These are phyloP conservation scores for Drosophila aldrichi DNA, from an alignment of 2,888 invertebrate species.

Conservation along the genomic window DNA sequence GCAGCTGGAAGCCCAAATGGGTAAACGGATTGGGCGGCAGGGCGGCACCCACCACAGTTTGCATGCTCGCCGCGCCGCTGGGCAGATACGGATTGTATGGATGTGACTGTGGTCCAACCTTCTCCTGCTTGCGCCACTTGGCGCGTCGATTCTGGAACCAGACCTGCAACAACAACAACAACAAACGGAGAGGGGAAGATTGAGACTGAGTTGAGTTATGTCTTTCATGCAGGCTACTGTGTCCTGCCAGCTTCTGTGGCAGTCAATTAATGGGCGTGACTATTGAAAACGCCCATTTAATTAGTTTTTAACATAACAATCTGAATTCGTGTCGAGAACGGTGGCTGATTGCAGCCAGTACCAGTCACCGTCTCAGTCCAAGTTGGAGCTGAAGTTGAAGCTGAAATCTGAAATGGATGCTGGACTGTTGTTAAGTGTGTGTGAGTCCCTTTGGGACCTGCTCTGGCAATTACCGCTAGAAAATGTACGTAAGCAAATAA, in stretches of 20 bases:
- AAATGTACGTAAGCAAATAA: conserved; percentile 72
- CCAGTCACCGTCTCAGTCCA: conserved; percentile 6
- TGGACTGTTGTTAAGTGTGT: conserved; percentile 6
- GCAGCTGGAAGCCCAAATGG: conserved; percentile 91
- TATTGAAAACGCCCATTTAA: conserved; percentile 80
- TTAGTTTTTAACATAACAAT: conserved; percentile 83
- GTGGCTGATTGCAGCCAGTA: conserved; percentile 61
- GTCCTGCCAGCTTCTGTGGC: conserved; percentile 31
- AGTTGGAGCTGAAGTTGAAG: conserved; percentile 5
- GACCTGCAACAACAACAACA: conserved; percentile 88
- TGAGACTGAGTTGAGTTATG: conserved; percentile 63
- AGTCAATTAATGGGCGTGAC: conserved; percentile 76
- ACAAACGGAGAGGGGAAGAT: not conserved
- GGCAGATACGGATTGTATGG: conserved; percentile 94
- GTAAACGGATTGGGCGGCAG: conserved; percentile 92
- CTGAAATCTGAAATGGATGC: not conserved
- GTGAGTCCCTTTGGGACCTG: conserved; percentile 30
- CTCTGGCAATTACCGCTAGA: conserved; percentile 54
- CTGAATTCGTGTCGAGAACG: conserved; percentile 55
- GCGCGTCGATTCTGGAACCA: conserved; percentile 97
- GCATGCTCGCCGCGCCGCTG: conserved; percentile 88
- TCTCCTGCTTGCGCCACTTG: conserved; percentile 97
- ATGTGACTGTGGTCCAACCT: conserved; percentile 95
- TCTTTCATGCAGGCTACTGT: conserved; percentile 73
- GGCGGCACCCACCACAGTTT: conserved; percentile 90